These are phyloP conservation scores for Nowickia ferox DNA, from an alignment of 2,888 invertebrate species.

Conservation along the genomic window DNA sequence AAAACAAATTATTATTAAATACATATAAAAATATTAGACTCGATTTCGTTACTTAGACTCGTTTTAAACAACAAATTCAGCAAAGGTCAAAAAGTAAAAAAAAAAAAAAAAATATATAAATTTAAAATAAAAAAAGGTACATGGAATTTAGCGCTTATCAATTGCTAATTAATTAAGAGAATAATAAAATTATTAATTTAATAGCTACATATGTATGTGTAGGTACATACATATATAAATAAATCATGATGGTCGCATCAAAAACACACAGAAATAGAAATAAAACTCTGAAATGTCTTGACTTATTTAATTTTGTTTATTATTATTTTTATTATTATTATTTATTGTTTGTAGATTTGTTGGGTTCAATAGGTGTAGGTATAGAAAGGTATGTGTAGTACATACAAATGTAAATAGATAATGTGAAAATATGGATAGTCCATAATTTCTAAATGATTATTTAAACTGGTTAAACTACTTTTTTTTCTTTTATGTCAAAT, in stretches of 20 bases:
- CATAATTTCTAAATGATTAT: neutral
- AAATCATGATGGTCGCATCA: too few species aligned
- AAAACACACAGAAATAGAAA: too few species aligned
- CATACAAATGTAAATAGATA: too few species aligned
- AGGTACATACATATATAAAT: too few species aligned
- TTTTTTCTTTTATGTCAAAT: neutral
- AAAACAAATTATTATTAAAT: neutral
- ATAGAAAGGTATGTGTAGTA: too few species aligned
- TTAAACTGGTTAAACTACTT: conserved; percentile 20
- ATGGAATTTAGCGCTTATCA: conserved; percentile 31
- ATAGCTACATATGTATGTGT: too few species aligned
- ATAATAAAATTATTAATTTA: conserved; percentile 10
- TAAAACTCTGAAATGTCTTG: too few species aligned
- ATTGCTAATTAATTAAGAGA: conserved; percentile 21
- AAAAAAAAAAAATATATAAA: neutral
- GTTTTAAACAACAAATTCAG: neutral
- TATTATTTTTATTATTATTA: too few species aligned
- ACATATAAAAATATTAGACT: neutral
- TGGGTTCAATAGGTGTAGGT: too few species aligned
- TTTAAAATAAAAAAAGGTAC: neutral
- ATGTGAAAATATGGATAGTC: neutral
- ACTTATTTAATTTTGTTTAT: too few species aligned
- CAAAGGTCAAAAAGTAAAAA: conserved; percentile 4
- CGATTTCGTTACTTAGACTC: neutral
- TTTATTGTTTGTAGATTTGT: too few species aligned